Conservation (phyloP, 2,888 invertebrate genomes). For the Ypsolopha scabrella region DNA sequence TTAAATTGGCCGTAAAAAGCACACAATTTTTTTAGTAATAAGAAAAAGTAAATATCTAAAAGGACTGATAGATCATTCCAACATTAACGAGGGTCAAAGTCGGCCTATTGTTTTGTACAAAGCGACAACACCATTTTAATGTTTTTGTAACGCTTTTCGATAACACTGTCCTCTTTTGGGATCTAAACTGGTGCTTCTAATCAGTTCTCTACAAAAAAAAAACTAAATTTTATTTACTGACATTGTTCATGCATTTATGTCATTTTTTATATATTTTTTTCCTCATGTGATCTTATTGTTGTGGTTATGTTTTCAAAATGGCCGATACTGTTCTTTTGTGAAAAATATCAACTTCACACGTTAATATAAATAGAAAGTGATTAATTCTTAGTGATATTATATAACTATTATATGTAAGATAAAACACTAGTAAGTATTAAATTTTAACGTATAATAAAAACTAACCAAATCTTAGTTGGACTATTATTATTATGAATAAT, state of each 20-base stretch:
- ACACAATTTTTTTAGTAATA: background rate
- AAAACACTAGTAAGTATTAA: slow-evolving; percentile 37
- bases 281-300: background rate
- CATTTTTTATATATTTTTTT: background rate
- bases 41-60: slow-evolving; percentile 7
- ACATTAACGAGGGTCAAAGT: slow-evolving; percentile 5
- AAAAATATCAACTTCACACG: background rate
- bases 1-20: background rate
- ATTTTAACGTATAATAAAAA: slow-evolving; percentile 23
- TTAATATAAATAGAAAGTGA: slow-evolving; percentile 19
- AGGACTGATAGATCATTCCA: slow-evolving; percentile 18
- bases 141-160: slow-evolving; percentile 3
- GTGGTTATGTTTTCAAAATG: background rate
- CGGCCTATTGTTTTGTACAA: slow-evolving; percentile 10
- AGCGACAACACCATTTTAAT: no score
- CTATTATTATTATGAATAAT: slow-evolving; percentile 24
- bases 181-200: background rate
- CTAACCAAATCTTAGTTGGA: slow-evolving; percentile 59
- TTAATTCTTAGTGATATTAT: slow-evolving; percentile 50
- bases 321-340: no score
- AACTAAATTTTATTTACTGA: background rate
- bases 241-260: background rate
- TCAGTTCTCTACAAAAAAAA: background rate
- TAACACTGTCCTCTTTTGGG: background rate
- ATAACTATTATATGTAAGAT: slow-evolving; percentile 34